These are phyloP conservation scores for Caligus rogercresseyi DNA, from an alignment of 1,140 invertebrate species.

Conservation along the genomic window DNA sequence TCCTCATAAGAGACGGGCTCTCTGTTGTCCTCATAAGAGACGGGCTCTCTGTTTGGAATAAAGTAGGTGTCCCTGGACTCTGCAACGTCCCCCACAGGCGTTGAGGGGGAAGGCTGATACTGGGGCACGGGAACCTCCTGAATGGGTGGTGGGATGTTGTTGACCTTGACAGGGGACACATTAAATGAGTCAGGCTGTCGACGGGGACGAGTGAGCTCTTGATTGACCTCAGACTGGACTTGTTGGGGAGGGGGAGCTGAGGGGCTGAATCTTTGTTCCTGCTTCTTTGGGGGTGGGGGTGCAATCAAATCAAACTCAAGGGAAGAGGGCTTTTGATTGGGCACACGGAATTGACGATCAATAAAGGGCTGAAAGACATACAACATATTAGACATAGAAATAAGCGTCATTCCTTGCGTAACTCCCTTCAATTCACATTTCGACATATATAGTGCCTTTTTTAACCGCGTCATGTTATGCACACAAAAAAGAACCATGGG, in stretches of 20 bases:
- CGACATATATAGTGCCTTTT: not conserved
- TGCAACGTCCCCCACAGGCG: not conserved
- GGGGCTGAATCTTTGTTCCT: not conserved
- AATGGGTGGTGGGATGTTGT: not conserved
- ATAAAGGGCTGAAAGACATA: not conserved
- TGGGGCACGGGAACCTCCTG: not conserved
- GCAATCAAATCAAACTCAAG: not conserved
- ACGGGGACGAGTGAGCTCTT: not conserved
- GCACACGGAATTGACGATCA: not conserved
- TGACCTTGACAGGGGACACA: not conserved
- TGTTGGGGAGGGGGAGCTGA: too few relatives aligned
- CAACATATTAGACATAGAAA: not conserved
- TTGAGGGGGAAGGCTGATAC: not conserved
- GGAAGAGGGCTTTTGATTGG: not conserved
- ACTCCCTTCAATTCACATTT: not conserved
- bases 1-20: not conserved
- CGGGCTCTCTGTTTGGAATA: not conserved
- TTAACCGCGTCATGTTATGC: not conserved
- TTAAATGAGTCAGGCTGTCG: not conserved
- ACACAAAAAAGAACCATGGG: too few relatives aligned
- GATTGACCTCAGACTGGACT: not conserved
- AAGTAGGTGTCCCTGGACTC: not conserved
- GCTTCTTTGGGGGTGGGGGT: not conserved
- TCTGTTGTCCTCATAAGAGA: not conserved
- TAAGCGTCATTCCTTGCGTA: too few relatives aligned